Percentiles rank a stretch among this genome's conserved stretches.
Evolutionary conservation across 2,888 invertebrate species (phyloP).

Genomic region (Pinctada fucata): DNA sequence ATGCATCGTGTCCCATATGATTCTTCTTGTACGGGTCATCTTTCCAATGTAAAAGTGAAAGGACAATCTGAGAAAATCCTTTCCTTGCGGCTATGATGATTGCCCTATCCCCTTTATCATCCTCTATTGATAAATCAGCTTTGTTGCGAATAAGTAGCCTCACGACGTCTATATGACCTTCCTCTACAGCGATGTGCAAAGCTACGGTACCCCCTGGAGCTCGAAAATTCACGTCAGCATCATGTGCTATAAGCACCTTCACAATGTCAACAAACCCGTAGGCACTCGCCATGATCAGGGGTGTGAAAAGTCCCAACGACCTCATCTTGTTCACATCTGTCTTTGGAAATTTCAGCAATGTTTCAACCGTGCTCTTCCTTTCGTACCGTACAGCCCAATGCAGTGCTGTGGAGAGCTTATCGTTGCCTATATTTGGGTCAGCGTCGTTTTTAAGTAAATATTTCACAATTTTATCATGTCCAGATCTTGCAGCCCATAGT

Average conservation of each 20-base stretch:
- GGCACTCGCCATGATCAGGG: conserved; percentile 72
- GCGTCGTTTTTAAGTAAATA: conserved; percentile 59
- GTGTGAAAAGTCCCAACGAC: conserved; percentile 72
- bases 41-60: conserved; percentile 59
- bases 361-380: conserved; percentile 59
- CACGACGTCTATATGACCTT: conserved; percentile 70
- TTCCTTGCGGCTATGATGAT: conserved; percentile 69
- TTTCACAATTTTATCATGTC: conserved; percentile 58
- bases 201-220: conserved; percentile 72
- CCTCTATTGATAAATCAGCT: conserved; percentile 70
- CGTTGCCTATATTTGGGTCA: conserved; percentile 65
- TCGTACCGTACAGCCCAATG: conserved; percentile 75
- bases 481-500: conserved; percentile 74
- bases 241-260: conserved; percentile 51
- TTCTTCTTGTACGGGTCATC: conserved; percentile 65
- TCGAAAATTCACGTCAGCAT: conserved; percentile 65
- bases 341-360: conserved; percentile 63
- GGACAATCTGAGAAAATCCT: conserved; percentile 60
- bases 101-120: conserved; percentile 71
- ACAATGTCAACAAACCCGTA: conserved; percentile 66
- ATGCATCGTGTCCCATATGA: conserved; percentile 68
- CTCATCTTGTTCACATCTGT: conserved; percentile 68
- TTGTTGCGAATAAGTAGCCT: conserved; percentile 65
- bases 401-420: conserved; percentile 74
- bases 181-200: conserved; percentile 75